A percentile compares a stretch with the other conserved stretches of the same genome.
These are phyloP conservation scores for Calycopis cecrops DNA, from an alignment of 1,140 invertebrate genomes.

Conservation along the genomic window DNA sequence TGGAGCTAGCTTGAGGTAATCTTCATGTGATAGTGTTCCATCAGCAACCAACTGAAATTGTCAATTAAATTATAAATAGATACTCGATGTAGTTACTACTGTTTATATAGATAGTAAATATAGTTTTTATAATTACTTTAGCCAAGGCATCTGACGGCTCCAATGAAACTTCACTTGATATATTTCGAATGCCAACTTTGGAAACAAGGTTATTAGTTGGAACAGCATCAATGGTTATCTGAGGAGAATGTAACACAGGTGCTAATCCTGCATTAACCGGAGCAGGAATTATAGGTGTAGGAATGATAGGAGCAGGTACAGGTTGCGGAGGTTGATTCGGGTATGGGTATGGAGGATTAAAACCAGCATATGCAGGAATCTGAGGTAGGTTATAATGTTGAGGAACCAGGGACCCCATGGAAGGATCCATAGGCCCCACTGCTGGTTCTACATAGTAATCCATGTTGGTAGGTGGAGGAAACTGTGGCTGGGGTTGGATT, in stretches of 20 bases:
- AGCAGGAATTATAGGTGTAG: no score
- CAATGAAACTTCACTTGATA: constrained; percentile 8
- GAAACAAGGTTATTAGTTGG: no score
- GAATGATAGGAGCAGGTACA: constrained; percentile 36
- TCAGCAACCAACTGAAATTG: constrained; percentile 60
- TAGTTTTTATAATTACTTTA: constrained; percentile 62
- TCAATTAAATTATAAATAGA: constrained; percentile 11
- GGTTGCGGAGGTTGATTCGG: constrained; percentile 35
- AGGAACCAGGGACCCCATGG: not conserved
- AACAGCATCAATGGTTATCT: constrained; percentile 17
- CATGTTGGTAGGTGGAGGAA: not conserved
- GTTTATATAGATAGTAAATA: constrained; percentile 9
- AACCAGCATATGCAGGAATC: not conserved
- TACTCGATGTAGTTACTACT: constrained; percentile 1
- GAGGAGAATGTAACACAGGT: constrained; percentile 32
- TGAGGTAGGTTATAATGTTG: not conserved
- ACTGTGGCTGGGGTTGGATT: not conserved
- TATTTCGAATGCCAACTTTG: no score
- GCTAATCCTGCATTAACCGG: constrained; percentile 12
- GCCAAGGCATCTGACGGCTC: constrained; percentile 52
- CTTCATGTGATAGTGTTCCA: constrained; percentile 61
- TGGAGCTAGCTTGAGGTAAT: constrained; percentile 61
- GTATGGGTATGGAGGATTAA: no score
- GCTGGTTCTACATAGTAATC: not conserved
- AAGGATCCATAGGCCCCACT: not conserved